Percentiles rank a stretch among this genome's conserved stretches.
These are phyloP conservation scores for Oreochromis aureus DNA, from an alignment of 2,113 vertebrate genomes.

Conservation along the genomic window DNA sequence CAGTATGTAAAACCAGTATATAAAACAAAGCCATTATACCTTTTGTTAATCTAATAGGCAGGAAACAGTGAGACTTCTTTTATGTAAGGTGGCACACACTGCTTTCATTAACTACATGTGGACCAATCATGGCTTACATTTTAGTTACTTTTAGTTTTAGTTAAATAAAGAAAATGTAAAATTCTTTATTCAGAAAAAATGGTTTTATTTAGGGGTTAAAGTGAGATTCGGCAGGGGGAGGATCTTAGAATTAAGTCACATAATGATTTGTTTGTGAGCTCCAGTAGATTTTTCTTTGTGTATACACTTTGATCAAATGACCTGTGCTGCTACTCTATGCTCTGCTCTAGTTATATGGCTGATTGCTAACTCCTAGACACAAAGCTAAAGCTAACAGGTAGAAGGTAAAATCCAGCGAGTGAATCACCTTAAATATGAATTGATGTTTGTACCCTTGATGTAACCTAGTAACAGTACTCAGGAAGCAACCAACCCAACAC, in stretches of 20 bases:
- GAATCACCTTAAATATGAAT: not conserved
- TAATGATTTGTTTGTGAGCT: not conserved
- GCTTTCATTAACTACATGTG: not conserved
- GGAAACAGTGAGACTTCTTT: not conserved
- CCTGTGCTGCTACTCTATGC: not conserved
- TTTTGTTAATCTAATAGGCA: not conserved
- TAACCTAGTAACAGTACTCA: not conserved
- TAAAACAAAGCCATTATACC: not conserved
- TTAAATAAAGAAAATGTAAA: not conserved
- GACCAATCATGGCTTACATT: not conserved
- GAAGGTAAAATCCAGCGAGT: not conserved
- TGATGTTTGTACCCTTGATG: not conserved
- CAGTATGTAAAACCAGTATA: not conserved
- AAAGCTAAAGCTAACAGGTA: not conserved
- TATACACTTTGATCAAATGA: not conserved
- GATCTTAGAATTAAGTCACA: not conserved
- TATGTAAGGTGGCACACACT: not conserved
- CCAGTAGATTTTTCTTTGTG: not conserved
- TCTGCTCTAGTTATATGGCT: not conserved
- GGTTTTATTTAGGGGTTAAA: not conserved
- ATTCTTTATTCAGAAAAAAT: fast-evolving
- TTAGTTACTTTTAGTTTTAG: not conserved
- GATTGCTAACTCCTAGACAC: not conserved
- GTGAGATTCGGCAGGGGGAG: not conserved
- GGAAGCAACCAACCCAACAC: not conserved